A percentile compares a stretch with the other conserved stretches of the same genome.
These are phyloP conservation scores for Andrena cerasifolii DNA, from an alignment of 1,140 invertebrate genomes.

Conservation along the genomic window DNA sequence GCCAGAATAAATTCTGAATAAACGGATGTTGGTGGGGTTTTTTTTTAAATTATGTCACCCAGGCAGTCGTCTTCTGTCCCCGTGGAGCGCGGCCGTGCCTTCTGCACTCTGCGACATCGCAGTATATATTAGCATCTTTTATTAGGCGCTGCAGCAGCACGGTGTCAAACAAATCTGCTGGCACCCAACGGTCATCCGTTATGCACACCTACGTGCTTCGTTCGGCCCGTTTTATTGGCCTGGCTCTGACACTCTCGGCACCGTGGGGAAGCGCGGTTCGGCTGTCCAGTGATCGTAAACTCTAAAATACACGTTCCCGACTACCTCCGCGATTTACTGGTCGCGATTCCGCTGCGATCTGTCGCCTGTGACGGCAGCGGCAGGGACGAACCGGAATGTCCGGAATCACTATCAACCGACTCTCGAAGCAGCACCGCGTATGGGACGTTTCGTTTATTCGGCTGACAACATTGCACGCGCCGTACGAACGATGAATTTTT, in stretches of 20 bases:
- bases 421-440: background rate
- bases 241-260: slow-evolving; percentile 32
- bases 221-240: slow-evolving; percentile 51
- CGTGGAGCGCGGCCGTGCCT: background rate
- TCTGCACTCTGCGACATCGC: background rate
- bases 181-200: slow-evolving; percentile 57
- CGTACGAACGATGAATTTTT: too few relatives aligned
- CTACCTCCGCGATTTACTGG: slow-evolving; percentile 30
- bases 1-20: background rate
- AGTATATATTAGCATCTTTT: slow-evolving; percentile 69
- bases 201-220: slow-evolving; percentile 50
- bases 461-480: too few relatives aligned
- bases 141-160: slow-evolving; percentile 68
- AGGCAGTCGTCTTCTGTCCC: background rate
- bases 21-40: background rate
- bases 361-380: slow-evolving; percentile 11
- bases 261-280: slow-evolving; percentile 51
- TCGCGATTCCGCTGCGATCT: slow-evolving; percentile 43
- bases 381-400: background rate
- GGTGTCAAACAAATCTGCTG: slow-evolving; percentile 71
- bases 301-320: slow-evolving; percentile 55
- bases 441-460: background rate
- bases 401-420: background rate
- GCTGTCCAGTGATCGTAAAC: slow-evolving; percentile 57
- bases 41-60: slow-evolving; percentile 33